Percentiles rank a stretch among this genome's conserved stretches.
Evolutionary conservation across 2,888 invertebrate species (phyloP).

Genomic region (Agapostemon virescens): DNA sequence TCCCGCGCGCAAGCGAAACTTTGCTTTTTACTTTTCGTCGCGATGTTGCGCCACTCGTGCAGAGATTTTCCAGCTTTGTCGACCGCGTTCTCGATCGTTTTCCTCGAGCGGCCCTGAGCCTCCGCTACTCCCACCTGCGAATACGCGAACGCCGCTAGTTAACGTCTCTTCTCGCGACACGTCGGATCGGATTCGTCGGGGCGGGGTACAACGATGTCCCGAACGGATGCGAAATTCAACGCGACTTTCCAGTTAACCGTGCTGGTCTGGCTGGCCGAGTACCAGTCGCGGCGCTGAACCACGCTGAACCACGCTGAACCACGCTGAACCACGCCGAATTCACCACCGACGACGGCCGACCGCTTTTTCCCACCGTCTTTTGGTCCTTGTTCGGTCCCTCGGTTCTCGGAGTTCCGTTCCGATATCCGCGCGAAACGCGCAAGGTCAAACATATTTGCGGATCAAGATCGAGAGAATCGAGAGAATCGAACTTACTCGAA

Average conservation of each 20-base stretch:
- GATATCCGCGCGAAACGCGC: background rate
- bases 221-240: too few relatives aligned
- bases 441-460: background rate
- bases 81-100: slow-evolving; percentile 84
- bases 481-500: slow-evolving; percentile 83
- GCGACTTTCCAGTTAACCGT: too few relatives aligned
- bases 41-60: slow-evolving; percentile 92
- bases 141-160: slow-evolving; percentile 1
- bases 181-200: too few relatives aligned
- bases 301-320: too few relatives aligned
- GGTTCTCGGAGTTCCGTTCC: too few relatives aligned
- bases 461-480: background rate
- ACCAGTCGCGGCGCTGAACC: too few relatives aligned
- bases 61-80: slow-evolving; percentile 92
- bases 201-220: background rate
- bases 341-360: background rate
- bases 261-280: too few relatives aligned
- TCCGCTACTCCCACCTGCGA: slow-evolving; percentile 86
- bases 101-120: slow-evolving; percentile 82
- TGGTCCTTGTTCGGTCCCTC: too few relatives aligned
- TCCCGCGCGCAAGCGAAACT: slow-evolving; percentile 93
- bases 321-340: too few relatives aligned
- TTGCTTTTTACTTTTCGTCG: slow-evolving; percentile 93
- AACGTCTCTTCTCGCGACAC: background rate
- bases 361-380: background rate